These are phyloP conservation scores for Conus ventricosus DNA, from an alignment of 1,140 invertebrate species.

Conservation along the genomic window DNA sequence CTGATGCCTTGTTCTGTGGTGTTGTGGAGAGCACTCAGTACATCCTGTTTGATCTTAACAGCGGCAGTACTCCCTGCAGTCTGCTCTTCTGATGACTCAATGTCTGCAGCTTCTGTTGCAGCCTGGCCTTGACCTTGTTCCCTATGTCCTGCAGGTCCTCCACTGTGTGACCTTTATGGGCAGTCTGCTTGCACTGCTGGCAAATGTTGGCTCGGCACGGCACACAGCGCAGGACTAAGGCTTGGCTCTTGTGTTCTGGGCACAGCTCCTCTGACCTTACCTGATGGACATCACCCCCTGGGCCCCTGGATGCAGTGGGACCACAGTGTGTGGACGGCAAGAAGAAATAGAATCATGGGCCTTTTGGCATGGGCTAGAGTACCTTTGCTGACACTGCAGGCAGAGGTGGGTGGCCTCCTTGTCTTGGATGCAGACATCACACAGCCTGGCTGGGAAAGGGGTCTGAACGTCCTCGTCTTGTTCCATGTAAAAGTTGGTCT, in stretches of 20 bases:
- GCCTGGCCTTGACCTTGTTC: not conserved
- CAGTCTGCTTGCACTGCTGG: conserved; percentile 1
- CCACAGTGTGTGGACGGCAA: not conserved
- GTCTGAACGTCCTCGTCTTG: not conserved
- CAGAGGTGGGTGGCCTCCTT: too few relatives aligned
- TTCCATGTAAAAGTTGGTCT: conserved; percentile 12
- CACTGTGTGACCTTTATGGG: not conserved
- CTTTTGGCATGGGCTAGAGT: too few relatives aligned
- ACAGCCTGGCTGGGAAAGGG: not conserved
- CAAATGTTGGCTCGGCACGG: not conserved
- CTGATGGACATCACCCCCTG: too few relatives aligned
- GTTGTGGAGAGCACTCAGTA: not conserved
- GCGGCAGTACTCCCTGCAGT: not conserved
- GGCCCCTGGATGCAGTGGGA: not conserved
- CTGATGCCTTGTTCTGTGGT: not conserved
- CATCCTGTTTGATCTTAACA: not conserved
- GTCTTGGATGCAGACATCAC: not conserved
- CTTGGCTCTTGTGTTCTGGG: not conserved
- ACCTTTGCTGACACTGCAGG: too few relatives aligned
- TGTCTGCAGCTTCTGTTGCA: not conserved
- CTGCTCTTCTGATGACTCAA: not conserved
- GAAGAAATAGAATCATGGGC: not conserved
- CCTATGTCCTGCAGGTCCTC: not conserved
- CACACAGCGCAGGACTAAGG: not conserved
- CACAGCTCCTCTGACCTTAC: not conserved